phyloP scores from a whole-genome alignment of 2,797 vertebrate genomes.

The Eptatretus atami region DNA sequence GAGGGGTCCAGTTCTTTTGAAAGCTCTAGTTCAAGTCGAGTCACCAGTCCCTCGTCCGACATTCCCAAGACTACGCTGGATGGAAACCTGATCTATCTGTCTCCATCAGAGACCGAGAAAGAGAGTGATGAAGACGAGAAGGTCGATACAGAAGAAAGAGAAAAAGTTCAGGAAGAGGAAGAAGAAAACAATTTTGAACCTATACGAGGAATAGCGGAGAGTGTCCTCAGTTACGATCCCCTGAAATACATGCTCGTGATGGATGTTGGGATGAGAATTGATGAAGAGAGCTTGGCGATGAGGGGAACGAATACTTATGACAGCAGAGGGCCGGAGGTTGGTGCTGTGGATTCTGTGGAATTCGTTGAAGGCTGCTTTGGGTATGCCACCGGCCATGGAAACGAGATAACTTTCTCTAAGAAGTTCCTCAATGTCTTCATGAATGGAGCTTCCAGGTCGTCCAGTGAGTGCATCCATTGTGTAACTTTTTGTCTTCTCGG shows the following conservation, averaged over 20 bases:
- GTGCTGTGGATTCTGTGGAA: constrained; percentile 17
- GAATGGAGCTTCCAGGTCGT: constrained; percentile 80
- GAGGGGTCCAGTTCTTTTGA: no score
- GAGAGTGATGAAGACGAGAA: background rate
- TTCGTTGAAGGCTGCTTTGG: constrained; percentile 27
- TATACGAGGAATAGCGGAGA: background rate
- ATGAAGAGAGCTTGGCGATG: constrained; percentile 66
- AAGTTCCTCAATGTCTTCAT: constrained; percentile 97
- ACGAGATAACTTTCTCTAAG: constrained; percentile 79
- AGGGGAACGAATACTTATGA: constrained; percentile 39
- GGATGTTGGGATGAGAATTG: constrained; percentile 86
- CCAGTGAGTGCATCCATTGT: constrained; percentile 28
- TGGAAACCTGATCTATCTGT: no score
- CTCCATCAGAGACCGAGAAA: no score
- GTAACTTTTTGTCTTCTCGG: no score
- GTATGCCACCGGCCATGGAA: constrained; percentile 62
- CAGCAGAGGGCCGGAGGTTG: constrained; percentile 23
- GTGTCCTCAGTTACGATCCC: constrained; percentile 46
- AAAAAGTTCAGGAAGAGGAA: background rate
- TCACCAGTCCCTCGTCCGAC: no score
- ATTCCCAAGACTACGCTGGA: no score
- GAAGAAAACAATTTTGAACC: background rate
- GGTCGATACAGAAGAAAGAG: background rate
- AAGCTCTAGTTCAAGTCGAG: no score
- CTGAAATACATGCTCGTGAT: constrained; percentile 93